phyloP scores from a whole-genome alignment of 2,888 invertebrate genomes.

The Tholera decimalis region DNA sequence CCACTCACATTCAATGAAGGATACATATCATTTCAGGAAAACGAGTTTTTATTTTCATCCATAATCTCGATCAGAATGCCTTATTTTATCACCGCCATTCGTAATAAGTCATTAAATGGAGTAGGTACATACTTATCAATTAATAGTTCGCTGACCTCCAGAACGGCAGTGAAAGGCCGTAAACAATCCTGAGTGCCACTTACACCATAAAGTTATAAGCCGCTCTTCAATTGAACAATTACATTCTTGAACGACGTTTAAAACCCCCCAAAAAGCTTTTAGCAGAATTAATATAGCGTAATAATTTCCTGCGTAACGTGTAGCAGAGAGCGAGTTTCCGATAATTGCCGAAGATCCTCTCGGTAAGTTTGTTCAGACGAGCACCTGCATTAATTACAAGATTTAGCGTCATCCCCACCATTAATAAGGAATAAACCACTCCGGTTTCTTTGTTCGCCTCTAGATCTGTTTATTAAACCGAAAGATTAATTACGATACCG shows the following conservation, averaged over 20 bases:
- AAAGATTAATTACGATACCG: constrained; percentile 88
- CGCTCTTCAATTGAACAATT: constrained; percentile 76
- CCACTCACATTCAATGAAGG: background rate
- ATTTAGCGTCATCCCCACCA: constrained; percentile 87
- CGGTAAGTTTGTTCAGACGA: constrained; percentile 78
- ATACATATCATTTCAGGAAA: background rate
- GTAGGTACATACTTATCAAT: constrained; percentile 57
- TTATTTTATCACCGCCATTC: constrained; percentile 40
- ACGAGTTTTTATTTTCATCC: constrained; percentile 10
- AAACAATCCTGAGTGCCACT: constrained; percentile 67
- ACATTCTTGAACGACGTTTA: constrained; percentile 75
- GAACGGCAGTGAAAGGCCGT: constrained; percentile 65
- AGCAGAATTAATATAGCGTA: constrained; percentile 81
- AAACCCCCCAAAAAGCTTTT: constrained; percentile 78
- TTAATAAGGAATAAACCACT: constrained; percentile 86
- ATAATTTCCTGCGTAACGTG: constrained; percentile 80
- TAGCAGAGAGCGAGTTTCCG: constrained; percentile 82
- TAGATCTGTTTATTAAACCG: constrained; percentile 84
- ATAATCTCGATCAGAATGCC: constrained; percentile 44
- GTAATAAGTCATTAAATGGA: constrained; percentile 55
- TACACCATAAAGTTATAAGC: constrained; percentile 71
- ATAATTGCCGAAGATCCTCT: constrained; percentile 83
- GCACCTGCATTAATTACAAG: constrained; percentile 90
- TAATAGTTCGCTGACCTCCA: constrained; percentile 65
- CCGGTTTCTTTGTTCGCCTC: constrained; percentile 77